A percentile compares a stretch with the other conserved stretches of the same genome.
Evolutionary conservation across 1,140 invertebrate species (phyloP).

Genomic region (Protaetia brevitarsis): DNA sequence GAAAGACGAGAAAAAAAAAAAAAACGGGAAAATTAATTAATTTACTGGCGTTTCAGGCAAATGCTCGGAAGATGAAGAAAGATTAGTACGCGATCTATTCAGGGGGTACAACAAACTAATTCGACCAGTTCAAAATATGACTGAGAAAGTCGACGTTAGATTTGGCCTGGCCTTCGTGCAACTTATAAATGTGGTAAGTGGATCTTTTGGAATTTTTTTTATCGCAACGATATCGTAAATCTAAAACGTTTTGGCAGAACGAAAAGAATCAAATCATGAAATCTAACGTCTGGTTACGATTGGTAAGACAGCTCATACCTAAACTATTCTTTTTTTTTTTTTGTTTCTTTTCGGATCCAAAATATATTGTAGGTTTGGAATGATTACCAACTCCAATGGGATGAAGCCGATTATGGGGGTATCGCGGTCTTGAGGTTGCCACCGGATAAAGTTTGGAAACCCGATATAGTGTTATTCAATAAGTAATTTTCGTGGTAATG

Average conservation of each 20-base stretch:
- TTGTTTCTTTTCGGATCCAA: neutral
- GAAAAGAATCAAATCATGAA: constrained; percentile 99
- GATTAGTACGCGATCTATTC: constrained; percentile 94
- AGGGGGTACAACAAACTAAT: constrained; percentile 99
- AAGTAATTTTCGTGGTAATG: constrained; percentile 71
- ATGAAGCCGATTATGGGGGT: constrained; percentile 95
- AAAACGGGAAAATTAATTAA: no score
- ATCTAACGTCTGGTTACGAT: constrained; percentile 94
- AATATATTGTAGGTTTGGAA: constrained; percentile 83
- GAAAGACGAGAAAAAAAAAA: no score
- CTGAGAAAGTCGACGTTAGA: constrained; percentile 91
- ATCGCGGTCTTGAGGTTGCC: constrained; percentile 93
- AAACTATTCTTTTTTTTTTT: neutral
- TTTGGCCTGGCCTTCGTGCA: constrained; percentile 98
- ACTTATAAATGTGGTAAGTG: constrained; percentile 96
- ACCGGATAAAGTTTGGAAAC: constrained; percentile 99
- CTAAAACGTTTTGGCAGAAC: constrained; percentile 69
- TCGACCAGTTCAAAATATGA: constrained; percentile 96
- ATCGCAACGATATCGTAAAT: neutral
- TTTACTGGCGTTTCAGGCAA: constrained; percentile 51
- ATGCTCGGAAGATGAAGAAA: constrained; percentile 93
- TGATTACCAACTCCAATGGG: constrained; percentile 98
- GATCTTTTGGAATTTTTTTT: constrained; percentile 18
- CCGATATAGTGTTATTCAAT: constrained; percentile 99
- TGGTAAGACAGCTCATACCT: constrained; percentile 61